A percentile compares a stretch with the other conserved stretches of the same genome.
phyloP scores from a whole-genome alignment of 1,140 invertebrate species.

The Adelges cooleyi region DNA sequence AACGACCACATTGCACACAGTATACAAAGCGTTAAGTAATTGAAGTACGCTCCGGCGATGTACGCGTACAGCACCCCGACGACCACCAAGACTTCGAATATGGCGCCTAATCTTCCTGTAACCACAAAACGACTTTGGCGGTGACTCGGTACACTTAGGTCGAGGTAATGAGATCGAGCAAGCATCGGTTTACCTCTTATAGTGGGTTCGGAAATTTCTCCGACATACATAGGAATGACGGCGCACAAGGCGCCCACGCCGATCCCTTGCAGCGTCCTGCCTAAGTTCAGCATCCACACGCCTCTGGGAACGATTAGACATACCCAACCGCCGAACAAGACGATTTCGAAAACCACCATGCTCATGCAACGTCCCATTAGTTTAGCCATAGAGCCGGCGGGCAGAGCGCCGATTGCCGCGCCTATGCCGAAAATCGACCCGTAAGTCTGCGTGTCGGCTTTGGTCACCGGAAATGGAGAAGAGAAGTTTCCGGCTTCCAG shows the following conservation, averaged over 20 bases:
- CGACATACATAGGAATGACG: conserved; percentile 72
- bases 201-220: conserved; percentile 69
- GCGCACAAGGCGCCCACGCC: conserved; percentile 67
- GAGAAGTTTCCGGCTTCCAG: conserved; percentile 41
- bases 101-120: conserved; percentile 60
- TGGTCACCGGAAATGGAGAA: conserved; percentile 34
- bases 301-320: conserved; percentile 53
- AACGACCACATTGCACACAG: conserved; percentile 54
- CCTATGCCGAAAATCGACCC: conserved; percentile 73
- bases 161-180: neutral
- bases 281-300: conserved; percentile 52
- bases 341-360: conserved; percentile 27
- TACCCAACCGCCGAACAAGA: conserved; percentile 45
- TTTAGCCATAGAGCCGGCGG: conserved; percentile 38
- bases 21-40: conserved; percentile 53
- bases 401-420: conserved; percentile 53
- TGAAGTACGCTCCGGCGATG: conserved; percentile 51
- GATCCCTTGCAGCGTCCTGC: conserved; percentile 61
- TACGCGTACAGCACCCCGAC: conserved; percentile 68
- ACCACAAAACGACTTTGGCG: neutral
- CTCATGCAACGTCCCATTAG: conserved; percentile 22
- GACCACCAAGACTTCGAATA: conserved; percentile 70
- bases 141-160: neutral
- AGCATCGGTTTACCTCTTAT: conserved; percentile 47
- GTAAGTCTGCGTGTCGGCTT: conserved; percentile 26